phyloP scores from a whole-genome alignment of 1,140 invertebrate genomes.

The Uloborus diversus region DNA sequence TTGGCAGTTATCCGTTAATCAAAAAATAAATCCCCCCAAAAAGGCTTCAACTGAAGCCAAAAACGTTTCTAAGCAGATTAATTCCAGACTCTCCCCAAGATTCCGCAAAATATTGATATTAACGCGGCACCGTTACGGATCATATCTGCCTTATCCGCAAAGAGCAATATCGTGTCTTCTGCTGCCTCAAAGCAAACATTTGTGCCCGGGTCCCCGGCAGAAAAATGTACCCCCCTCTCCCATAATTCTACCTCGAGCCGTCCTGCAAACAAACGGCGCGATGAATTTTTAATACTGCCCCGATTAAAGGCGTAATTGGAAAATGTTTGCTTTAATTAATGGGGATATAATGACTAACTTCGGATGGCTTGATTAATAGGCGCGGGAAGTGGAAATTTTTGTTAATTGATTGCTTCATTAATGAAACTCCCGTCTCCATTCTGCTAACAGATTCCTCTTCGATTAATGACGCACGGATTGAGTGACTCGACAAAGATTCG shows the following conservation, averaged over 20 bases:
- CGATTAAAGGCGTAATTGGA: slow-evolving; percentile 42
- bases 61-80: not conserved
- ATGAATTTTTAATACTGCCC: slow-evolving; percentile 40
- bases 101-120: slow-evolving; percentile 53
- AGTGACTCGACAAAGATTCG: no score
- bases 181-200: slow-evolving; percentile 35
- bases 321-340: slow-evolving; percentile 48
- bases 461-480: no score
- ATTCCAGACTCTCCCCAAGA: not conserved
- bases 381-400: slow-evolving; percentile 8
- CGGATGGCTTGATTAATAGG: slow-evolving; percentile 31
- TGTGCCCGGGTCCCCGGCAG: slow-evolving; percentile 2
- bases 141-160: slow-evolving; percentile 44
- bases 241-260: no score
- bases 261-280: slow-evolving; percentile 20
- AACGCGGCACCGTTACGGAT: slow-evolving; percentile 28
- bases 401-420: slow-evolving; percentile 51
- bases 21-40: not conserved
- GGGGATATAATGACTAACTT: slow-evolving; percentile 46
- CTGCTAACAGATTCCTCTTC: not conserved
- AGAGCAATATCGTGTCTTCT: slow-evolving; percentile 39
- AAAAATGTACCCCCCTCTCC: not conserved
- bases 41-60: not conserved
- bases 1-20: not conserved
- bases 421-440: not conserved